phyloP scores from a whole-genome alignment of 1,140 invertebrate species.

The Colletes latitarsis region DNA sequence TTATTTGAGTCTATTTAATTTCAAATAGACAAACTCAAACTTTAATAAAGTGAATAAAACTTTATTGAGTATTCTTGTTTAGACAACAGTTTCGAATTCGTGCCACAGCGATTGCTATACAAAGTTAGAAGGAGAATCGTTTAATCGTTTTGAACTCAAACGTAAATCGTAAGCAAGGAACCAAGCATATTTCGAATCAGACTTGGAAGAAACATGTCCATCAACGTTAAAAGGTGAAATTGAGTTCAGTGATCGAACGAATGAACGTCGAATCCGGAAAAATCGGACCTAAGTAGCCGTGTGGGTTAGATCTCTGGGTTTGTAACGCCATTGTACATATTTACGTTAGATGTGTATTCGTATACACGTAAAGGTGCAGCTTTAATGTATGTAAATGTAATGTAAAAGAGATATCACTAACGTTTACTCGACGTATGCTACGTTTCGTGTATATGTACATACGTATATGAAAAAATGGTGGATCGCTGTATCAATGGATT shows the following conservation, averaged over 20 bases:
- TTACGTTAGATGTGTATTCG: conserved; percentile 57
- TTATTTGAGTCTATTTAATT: too few relatives aligned
- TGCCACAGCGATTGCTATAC: too few relatives aligned
- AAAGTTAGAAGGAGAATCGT: too few relatives aligned
- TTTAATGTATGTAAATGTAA: conserved; percentile 65
- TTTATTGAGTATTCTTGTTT: too few relatives aligned
- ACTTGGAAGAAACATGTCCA: too few relatives aligned
- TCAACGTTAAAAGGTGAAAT: background rate
- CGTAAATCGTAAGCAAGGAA: too few relatives aligned
- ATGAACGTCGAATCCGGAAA: background rate
- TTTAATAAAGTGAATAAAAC: too few relatives aligned
- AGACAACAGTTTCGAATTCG: too few relatives aligned
- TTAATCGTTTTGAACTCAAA: too few relatives aligned
- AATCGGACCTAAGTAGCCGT: conserved; percentile 21
- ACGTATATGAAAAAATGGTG: conserved; percentile 3
- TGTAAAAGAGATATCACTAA: conserved; percentile 59
- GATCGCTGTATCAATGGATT: conserved; percentile 7
- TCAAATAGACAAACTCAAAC: too few relatives aligned
- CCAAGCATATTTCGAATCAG: too few relatives aligned
- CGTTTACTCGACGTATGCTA: conserved; percentile 54
- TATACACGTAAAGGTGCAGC: conserved; percentile 58
- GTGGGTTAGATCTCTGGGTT: conserved; percentile 1
- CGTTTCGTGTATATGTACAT: too few relatives aligned
- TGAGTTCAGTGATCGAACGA: background rate
- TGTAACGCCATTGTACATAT: conserved; percentile 64